Evolutionary conservation across 2,113 vertebrate genomes (phyloP).

Genomic region (Hyla sarda): DNA sequence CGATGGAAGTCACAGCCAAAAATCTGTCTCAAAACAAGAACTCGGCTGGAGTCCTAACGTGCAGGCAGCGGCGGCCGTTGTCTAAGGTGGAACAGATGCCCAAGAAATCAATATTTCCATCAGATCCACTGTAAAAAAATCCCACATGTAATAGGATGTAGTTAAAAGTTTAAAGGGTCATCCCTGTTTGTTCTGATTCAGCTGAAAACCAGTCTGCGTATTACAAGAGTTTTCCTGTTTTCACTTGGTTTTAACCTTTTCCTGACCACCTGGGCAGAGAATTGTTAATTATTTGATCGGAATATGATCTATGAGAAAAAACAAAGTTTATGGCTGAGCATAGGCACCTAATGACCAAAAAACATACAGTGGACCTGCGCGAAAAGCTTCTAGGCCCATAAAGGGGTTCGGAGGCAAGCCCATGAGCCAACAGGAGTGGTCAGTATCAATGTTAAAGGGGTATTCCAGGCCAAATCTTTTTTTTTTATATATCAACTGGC

Average conservation of each 20-base stretch:
- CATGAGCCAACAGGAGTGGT: not conserved
- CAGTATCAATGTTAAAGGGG: not conserved
- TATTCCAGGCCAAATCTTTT: no score
- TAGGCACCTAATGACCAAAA: no score
- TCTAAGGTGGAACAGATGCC: slow-evolving; percentile 39
- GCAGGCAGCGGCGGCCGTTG: slow-evolving; percentile 23
- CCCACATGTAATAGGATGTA: slow-evolving; percentile 32
- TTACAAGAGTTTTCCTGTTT: not conserved
- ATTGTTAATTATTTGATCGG: not conserved
- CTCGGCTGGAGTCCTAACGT: slow-evolving; percentile 24
- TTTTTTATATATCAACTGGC: no score
- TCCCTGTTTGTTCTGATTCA: no score
- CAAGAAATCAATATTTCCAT: slow-evolving; percentile 24
- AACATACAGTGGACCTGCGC: no score
- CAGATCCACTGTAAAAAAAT: slow-evolving; percentile 5
- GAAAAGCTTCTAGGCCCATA: no score
- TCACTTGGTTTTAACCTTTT: not conserved
- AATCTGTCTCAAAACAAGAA: slow-evolving; percentile 45
- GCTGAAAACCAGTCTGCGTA: not conserved
- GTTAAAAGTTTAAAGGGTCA: slow-evolving; percentile 7
- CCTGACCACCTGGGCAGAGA: not conserved
- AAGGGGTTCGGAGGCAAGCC: no score
- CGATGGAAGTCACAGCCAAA: slow-evolving; percentile 37
- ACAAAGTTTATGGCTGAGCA: no score
- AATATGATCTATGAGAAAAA: not conserved